A percentile compares a stretch with the other conserved stretches of the same genome.
Evolutionary conservation across 1,140 invertebrate genomes (phyloP).

Genomic region (Batillaria attramentaria): DNA sequence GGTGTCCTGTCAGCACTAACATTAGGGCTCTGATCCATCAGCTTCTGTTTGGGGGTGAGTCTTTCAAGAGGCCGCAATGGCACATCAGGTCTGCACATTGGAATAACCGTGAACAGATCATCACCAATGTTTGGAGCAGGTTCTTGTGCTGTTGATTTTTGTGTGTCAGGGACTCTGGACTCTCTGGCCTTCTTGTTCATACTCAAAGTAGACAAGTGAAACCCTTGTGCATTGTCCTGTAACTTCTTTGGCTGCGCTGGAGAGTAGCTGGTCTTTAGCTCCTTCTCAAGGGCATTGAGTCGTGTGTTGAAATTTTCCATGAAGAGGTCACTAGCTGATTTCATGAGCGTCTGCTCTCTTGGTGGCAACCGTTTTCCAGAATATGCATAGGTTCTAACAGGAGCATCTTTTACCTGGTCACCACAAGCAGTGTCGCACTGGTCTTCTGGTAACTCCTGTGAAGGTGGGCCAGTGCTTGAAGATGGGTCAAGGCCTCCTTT

Average conservation of each 20-base stretch:
- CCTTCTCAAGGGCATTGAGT: slow-evolving; percentile 7
- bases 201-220: not conserved
- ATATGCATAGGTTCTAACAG: no score
- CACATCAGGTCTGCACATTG: slow-evolving; percentile 32
- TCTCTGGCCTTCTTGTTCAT: slow-evolving; percentile 6
- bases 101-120: slow-evolving; percentile 22
- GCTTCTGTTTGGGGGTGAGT: slow-evolving; percentile 46
- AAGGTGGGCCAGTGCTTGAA: not conserved
- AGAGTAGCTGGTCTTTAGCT: not conserved
- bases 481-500: not conserved
- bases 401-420: no score
- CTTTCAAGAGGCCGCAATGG: slow-evolving; percentile 53
- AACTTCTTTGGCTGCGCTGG: no score
- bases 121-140: slow-evolving; percentile 12
- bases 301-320: slow-evolving; percentile 21
- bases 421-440: no score
- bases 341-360: not conserved
- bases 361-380: slow-evolving; percentile 2
- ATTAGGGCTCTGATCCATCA: not conserved
- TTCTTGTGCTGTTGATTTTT: not conserved
- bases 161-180: not conserved
- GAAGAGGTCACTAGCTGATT: slow-evolving; percentile 22
- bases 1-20: not conserved
- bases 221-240: no score
- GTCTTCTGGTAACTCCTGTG: not conserved